phyloP scores from a whole-genome alignment of 2,888 invertebrate genomes.

The Drosophila robusta region DNA sequence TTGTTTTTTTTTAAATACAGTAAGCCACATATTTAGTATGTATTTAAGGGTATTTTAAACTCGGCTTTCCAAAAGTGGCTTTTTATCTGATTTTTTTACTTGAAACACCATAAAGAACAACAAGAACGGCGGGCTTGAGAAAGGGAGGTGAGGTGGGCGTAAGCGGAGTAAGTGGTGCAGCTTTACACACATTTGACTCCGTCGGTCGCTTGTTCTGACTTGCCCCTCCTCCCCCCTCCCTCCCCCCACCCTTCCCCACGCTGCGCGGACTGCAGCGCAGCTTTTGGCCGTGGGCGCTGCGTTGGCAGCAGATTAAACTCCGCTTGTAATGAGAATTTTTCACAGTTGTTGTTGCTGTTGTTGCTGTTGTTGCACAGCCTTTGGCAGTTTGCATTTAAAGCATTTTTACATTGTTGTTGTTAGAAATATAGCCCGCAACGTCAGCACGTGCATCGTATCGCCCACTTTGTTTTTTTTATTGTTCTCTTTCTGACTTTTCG shows the following conservation, averaged over 20 bases:
- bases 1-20: no score
- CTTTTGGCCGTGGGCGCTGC: conserved; percentile 47
- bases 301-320: conserved; percentile 72
- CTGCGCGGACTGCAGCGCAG: not conserved
- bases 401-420: conserved; percentile 44
- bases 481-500: conserved; percentile 2
- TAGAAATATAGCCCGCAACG: conserved; percentile 42
- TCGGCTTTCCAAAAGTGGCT: not conserved
- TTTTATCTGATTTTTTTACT: conserved; percentile 22
- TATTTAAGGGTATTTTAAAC: not conserved
- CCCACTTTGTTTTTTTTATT: conserved; percentile 7
- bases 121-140: conserved; percentile 1
- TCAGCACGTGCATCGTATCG: conserved; percentile 40
- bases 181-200: conserved; percentile 53
- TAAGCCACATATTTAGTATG: no score
- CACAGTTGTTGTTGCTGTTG: conserved; percentile 15
- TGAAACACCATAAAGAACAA: conserved; percentile 38
- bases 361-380: conserved; percentile 45
- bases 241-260: conserved; percentile 1
- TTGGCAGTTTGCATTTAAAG: conserved; percentile 75
- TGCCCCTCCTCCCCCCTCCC: not conserved
- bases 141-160: not conserved
- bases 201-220: conserved; percentile 1
- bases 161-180: conserved; percentile 15
- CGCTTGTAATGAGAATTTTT: conserved; percentile 77